phyloP scores from a whole-genome alignment of 2,797 vertebrate species.

The Lepus townsendii region DNA sequence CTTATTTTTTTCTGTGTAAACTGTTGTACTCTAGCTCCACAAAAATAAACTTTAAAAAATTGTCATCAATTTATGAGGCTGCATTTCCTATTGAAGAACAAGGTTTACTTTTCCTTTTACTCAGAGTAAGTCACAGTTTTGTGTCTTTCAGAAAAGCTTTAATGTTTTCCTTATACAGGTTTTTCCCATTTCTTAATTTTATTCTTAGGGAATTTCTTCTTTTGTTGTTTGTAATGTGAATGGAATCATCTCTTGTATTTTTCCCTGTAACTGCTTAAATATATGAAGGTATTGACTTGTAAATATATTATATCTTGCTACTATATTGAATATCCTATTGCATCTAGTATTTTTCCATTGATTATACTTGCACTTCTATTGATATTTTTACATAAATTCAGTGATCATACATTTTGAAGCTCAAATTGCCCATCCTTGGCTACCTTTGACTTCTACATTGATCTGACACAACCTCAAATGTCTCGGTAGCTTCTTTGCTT shows the following conservation, averaged over 20 bases:
- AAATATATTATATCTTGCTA: slow-evolving; percentile 24
- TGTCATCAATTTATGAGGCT: slow-evolving; percentile 26
- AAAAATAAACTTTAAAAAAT: slow-evolving; percentile 36
- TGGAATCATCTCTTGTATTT: neutral
- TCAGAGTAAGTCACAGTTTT: neutral
- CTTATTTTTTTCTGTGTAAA: neutral
- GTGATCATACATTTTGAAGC: slow-evolving; percentile 6
- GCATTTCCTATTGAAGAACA: slow-evolving; percentile 40
- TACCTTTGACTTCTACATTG: neutral
- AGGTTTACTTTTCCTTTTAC: slow-evolving; percentile 44
- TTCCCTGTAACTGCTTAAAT: neutral
- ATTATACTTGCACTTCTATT: neutral
- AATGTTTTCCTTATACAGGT: neutral
- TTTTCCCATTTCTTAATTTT: slow-evolving; percentile 23
- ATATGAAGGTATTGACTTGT: slow-evolving; percentile 27
- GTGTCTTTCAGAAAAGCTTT: neutral
- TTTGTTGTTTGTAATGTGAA: slow-evolving; percentile 5
- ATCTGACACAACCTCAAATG: neutral
- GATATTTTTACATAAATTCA: neutral
- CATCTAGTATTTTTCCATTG: neutral
- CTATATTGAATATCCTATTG: slow-evolving; percentile 8
- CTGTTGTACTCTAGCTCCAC: neutral
- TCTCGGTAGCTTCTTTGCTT: neutral
- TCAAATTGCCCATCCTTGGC: neutral
- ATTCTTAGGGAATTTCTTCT: neutral